Evolutionary conservation across 2,888 invertebrate genomes (phyloP), one percentile per base, ranked within the genome.

Genomic region (Melanophora roralis): DNA sequence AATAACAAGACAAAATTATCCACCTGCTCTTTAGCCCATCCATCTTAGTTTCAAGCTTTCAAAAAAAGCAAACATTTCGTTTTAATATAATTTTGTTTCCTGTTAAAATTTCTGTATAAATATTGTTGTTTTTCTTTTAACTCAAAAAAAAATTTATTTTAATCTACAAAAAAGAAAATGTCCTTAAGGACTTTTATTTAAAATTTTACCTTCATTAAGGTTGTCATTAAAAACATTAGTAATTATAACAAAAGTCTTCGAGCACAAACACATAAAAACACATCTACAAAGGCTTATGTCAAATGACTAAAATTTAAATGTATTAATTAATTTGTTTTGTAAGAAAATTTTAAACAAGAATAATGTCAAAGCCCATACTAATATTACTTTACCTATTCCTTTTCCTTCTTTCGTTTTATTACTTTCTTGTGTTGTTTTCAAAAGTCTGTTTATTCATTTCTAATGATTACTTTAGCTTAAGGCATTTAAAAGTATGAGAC

Each of bases 141-240:
- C n/a, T n/a, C 6, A 27, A 3, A 27, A 27, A 12, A 1, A 9
- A 2, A 62, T 19, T 21, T 8, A 32, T 34, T 0, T 11, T 38
- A 38, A 53, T 11, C 34, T 21, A 69, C 21, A 8, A 53, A 27
- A 12, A n/a, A 53, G n/a, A 21, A 69, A 69, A 57, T 2, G 21
- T 51, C 71, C 60, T 43, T 5, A 62, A 43, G 71, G 71, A 21
- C 16, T 43, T 51, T 68, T 60, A 7, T 12, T 19, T 43, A 14
- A 21, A 51, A 32, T 3, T 60, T 40, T 21, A 65, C 36, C 21
- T 67, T 74, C 32, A 47, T 72, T 77, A 45, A 72, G 67, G 40
- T 69, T 77, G 71, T 77, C 65, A 77, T 59, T 67, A 67, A 59
- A 67, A 60, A 36, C 59, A 65, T 71, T 59, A 71, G 23, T 62